phyloP scores from a whole-genome alignment of 2,888 invertebrate genomes.

The Papilio demoleus region DNA sequence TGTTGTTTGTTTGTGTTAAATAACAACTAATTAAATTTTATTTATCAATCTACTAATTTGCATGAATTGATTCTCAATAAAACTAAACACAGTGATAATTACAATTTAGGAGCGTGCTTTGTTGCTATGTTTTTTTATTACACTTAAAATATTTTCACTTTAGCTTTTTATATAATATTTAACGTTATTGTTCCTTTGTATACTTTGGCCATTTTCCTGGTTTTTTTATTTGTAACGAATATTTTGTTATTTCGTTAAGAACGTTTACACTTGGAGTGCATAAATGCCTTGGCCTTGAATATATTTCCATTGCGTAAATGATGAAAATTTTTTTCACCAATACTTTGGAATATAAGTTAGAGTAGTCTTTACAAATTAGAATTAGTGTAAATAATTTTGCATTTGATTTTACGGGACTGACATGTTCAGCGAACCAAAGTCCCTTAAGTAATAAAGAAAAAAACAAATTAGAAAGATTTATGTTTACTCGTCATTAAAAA shows the following conservation, averaged over 20 bases:
- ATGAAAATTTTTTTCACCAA: neutral
- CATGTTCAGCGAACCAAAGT: too few species aligned
- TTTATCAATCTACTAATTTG: neutral
- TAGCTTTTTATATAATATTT: neutral
- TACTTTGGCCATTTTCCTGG: neutral
- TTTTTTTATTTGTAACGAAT: neutral
- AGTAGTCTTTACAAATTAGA: too few species aligned
- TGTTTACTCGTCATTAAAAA: too few species aligned
- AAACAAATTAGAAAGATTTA: too few species aligned
- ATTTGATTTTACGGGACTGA: too few species aligned
- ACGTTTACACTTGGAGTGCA: neutral
- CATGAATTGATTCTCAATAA: too few species aligned
- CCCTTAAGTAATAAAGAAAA: too few species aligned
- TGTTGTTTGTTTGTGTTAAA: slow-evolving; percentile 52
- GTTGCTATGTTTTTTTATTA: neutral
- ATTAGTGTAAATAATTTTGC: too few species aligned
- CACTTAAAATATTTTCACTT: neutral
- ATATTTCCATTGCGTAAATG: neutral
- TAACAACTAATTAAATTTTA: neutral
- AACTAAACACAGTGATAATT: too few species aligned
- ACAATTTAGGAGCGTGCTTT: neutral
- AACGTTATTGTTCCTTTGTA: neutral
- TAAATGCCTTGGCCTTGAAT: neutral
- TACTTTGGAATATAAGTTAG: too few species aligned
- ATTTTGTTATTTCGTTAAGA: neutral